A percentile compares a stretch with the other conserved stretches of the same genome.
phyloP scores from a whole-genome alignment of 2,113 vertebrate species.

The Sporophila hypoxantha region DNA sequence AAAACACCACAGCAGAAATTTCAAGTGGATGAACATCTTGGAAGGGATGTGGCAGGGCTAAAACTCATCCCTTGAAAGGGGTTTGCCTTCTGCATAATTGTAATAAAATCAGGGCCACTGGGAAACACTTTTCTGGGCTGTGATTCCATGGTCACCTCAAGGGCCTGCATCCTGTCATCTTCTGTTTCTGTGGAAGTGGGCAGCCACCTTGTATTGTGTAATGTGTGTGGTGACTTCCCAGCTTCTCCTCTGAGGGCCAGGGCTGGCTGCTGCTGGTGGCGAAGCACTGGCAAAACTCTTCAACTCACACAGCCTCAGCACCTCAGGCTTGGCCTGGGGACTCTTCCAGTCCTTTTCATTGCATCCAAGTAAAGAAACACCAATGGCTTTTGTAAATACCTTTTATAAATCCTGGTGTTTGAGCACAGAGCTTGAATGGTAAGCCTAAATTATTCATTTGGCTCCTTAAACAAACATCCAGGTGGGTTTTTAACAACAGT shows the following conservation, averaged over 20 bases:
- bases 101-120: background rate
- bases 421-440: background rate
- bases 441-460: slow-evolving; percentile 12
- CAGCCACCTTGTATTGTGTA: background rate
- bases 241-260: background rate
- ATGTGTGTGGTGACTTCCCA: rapidly evolving
- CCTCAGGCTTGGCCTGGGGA: background rate
- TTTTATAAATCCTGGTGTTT: background rate
- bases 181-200: background rate
- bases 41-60: background rate
- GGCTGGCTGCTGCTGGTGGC: background rate
- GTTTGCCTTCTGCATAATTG: background rate
- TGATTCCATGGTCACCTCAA: background rate
- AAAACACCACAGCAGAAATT: background rate
- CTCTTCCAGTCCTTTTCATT: background rate
- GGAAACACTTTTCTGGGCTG: rapidly evolving
- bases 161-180: background rate
- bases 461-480: background rate
- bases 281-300: rapidly evolving
- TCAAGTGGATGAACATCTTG: background rate
- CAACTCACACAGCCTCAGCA: background rate
- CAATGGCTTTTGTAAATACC: background rate
- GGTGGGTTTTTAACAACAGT: background rate
- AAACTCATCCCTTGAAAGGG: background rate
- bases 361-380: background rate